These are phyloP conservation scores for Planococcus citri DNA, from an alignment of 1,140 invertebrate genomes.

Conservation along the genomic window DNA sequence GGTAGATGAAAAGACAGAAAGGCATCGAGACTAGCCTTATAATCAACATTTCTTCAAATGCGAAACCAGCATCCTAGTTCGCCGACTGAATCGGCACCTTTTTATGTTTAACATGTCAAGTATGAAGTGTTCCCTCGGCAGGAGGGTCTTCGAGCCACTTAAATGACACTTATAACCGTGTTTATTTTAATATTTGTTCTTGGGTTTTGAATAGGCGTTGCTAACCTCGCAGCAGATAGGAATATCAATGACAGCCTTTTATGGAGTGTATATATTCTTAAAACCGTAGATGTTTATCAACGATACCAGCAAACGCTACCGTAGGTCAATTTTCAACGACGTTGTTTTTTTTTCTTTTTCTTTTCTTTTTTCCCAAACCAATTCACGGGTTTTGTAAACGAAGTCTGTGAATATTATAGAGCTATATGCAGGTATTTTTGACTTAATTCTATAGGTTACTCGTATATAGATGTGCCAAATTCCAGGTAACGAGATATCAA, in stretches of 20 bases:
- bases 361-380: no score
- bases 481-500: background rate
- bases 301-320: background rate
- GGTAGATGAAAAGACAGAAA: background rate
- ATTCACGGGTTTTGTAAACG: no score
- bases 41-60: conserved; percentile 3
- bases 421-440: no score
- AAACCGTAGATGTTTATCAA: background rate
- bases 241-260: conserved; percentile 3
- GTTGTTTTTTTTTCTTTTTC: no score
- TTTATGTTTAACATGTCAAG: background rate
- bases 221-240: background rate
- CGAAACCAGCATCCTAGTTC: background rate
- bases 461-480: background rate
- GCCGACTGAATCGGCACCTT: background rate
- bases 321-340: background rate
- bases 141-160: background rate
- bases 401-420: no score
- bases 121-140: background rate
- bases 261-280: background rate
- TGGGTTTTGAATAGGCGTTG: background rate
- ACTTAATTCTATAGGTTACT: no score
- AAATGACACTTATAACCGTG: background rate
- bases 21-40: background rate
- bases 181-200: conserved; percentile 8